Percentiles rank a stretch among this genome's conserved stretches.
phyloP scores from a whole-genome alignment of 2,113 vertebrate species.

The Antechinus flavipes region DNA sequence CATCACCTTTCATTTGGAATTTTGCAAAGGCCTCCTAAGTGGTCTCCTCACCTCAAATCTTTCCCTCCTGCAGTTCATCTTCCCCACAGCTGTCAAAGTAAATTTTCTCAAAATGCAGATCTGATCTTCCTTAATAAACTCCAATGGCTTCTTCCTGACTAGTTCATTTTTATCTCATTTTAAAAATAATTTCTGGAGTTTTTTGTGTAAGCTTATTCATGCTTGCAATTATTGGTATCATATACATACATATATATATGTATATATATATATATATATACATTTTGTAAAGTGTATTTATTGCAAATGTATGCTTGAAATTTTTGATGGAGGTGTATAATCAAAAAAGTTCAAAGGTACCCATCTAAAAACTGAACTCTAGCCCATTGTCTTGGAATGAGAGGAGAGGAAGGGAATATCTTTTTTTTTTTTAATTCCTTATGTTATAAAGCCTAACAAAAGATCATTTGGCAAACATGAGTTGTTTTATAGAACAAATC shows the following conservation, averaged over 20 bases:
- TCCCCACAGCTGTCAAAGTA: background rate
- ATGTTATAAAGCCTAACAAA: constrained; percentile 46
- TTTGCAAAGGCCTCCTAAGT: background rate
- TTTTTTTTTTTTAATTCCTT: background rate
- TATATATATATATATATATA: background rate
- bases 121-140: background rate
- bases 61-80: background rate
- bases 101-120: background rate
- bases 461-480: constrained; percentile 60
- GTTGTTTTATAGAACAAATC: constrained; percentile 38
- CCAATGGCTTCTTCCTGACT: background rate
- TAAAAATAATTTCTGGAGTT: background rate
- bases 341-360: background rate
- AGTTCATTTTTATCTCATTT: background rate
- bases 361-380: constrained; percentile 31
- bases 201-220: background rate
- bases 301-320: background rate
- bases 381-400: constrained; percentile 23
- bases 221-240: background rate
- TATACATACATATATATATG: background rate
- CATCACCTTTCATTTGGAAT: background rate
- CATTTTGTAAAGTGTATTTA: background rate
- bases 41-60: background rate
- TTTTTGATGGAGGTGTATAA: background rate
- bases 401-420: background rate